Percentiles rank a stretch among this genome's conserved stretches.
phyloP scores from a whole-genome alignment of 2,888 invertebrate species.

The Lepeophtheirus nordmannii region DNA sequence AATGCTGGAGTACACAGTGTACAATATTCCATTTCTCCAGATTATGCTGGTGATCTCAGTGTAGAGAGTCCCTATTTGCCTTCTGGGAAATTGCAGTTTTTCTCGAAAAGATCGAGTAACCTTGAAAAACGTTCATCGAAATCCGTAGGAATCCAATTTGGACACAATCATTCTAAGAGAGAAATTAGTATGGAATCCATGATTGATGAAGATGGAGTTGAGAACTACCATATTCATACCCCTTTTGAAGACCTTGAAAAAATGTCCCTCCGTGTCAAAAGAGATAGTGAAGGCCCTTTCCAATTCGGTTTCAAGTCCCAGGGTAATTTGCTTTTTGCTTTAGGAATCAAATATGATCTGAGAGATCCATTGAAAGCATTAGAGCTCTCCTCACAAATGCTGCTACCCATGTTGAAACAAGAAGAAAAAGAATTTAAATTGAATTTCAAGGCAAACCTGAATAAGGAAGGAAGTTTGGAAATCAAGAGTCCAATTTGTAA shows the following conservation, averaged over 20 bases:
- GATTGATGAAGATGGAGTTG: slow-evolving; percentile 8
- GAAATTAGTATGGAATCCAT: not conserved
- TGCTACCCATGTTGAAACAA: not conserved
- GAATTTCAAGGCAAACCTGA: not conserved
- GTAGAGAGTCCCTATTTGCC: not conserved
- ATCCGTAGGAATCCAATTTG: not conserved
- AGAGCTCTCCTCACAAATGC: not conserved
- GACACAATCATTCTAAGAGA: slow-evolving; percentile 9
- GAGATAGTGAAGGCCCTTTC: slow-evolving; percentile 1
- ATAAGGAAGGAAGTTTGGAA: not conserved
- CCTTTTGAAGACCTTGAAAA: not conserved
- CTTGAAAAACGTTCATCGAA: not conserved
- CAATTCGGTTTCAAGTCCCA: not conserved
- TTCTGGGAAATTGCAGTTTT: not conserved
- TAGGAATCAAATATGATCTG: not conserved
- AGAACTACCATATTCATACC: not conserved
- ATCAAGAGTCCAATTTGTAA: not conserved
- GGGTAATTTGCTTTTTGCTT: not conserved
- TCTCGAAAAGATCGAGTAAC: not conserved
- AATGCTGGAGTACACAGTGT: not conserved
- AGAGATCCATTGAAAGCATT: not conserved
- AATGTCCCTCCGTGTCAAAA: not conserved
- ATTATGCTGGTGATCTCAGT: not conserved
- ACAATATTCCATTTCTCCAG: not conserved
- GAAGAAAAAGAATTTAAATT: not conserved